phyloP scores from a whole-genome alignment of 2,113 vertebrate species.

The Hydrochoerus hydrochaeris region DNA sequence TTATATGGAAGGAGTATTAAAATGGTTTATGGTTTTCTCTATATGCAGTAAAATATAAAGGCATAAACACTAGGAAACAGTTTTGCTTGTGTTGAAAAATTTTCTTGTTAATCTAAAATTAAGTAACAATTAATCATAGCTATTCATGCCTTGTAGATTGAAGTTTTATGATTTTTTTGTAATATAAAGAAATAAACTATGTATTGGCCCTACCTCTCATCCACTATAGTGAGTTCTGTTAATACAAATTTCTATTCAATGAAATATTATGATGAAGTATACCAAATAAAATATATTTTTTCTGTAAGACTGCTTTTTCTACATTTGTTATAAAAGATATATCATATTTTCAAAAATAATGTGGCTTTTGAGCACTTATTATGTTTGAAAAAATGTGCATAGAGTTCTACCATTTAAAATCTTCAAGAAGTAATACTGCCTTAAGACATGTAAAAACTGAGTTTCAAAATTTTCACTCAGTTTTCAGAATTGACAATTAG shows the following conservation, averaged over 20 bases:
- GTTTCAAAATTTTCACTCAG: neutral
- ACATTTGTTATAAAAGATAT: neutral
- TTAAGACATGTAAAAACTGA: neutral
- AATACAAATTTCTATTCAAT: conserved; percentile 15
- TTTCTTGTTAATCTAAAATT: neutral
- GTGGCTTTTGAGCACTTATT: neutral
- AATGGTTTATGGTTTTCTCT: neutral
- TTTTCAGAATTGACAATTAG: neutral
- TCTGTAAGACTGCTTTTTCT: neutral
- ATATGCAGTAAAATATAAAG: neutral
- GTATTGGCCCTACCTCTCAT: neutral
- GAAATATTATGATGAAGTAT: neutral
- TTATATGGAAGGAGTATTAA: neutral
- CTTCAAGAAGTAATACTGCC: neutral
- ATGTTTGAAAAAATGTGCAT: neutral
- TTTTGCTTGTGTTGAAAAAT: neutral
- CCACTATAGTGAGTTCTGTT: neutral
- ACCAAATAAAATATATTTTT: neutral
- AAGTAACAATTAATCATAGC: neutral
- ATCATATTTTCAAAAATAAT: conserved; percentile 13
- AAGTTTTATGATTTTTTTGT: neutral
- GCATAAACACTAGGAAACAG: neutral
- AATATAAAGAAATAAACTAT: neutral
- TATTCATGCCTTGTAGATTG: neutral
- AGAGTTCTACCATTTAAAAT: neutral